Percentiles rank a stretch among this genome's conserved stretches.
Evolutionary conservation across 2,113 vertebrate species (phyloP).

Genomic region (Chamaea fasciata): DNA sequence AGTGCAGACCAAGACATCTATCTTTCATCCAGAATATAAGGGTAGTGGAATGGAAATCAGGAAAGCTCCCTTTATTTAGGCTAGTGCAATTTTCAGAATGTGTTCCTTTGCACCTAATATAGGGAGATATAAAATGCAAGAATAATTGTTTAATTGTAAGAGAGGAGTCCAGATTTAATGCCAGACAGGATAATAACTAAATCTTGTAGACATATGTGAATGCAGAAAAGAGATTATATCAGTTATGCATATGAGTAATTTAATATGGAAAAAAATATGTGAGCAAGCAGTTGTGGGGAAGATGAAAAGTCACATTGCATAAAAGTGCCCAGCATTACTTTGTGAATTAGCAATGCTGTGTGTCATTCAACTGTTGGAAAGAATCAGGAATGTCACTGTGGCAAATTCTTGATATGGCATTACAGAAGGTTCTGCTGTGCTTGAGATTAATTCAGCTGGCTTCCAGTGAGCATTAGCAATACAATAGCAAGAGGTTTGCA

Average conservation of each 20-base stretch:
- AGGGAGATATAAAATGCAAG: not conserved
- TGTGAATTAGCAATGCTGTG: slow-evolving; percentile 4
- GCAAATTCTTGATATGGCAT: not conserved
- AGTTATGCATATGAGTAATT: slow-evolving; percentile 40
- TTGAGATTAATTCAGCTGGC: not conserved
- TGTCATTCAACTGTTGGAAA: slow-evolving; percentile 35
- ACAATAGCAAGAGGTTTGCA: not conserved
- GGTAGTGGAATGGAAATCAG: slow-evolving; percentile 27
- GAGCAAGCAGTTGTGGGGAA: not conserved
- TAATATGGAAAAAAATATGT: slow-evolving; percentile 37
- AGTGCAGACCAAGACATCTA: not conserved
- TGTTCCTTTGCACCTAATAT: not conserved
- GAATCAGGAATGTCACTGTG: not conserved
- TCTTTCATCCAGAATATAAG: not conserved
- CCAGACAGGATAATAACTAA: slow-evolving; percentile 27
- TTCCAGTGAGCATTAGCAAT: not conserved
- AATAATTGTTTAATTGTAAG: slow-evolving; percentile 24
- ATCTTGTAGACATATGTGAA: not conserved
- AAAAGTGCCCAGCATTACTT: slow-evolving; percentile 2
- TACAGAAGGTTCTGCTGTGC: not conserved
- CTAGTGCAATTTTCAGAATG: slow-evolving; percentile 10
- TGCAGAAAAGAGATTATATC: slow-evolving; percentile 34
- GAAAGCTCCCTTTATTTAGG: not conserved
- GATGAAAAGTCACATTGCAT: slow-evolving; percentile 35
- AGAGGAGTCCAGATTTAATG: not conserved